These are phyloP conservation scores for Liposcelis brunnea DNA, from an alignment of 2,888 invertebrate species.

Conservation along the genomic window DNA sequence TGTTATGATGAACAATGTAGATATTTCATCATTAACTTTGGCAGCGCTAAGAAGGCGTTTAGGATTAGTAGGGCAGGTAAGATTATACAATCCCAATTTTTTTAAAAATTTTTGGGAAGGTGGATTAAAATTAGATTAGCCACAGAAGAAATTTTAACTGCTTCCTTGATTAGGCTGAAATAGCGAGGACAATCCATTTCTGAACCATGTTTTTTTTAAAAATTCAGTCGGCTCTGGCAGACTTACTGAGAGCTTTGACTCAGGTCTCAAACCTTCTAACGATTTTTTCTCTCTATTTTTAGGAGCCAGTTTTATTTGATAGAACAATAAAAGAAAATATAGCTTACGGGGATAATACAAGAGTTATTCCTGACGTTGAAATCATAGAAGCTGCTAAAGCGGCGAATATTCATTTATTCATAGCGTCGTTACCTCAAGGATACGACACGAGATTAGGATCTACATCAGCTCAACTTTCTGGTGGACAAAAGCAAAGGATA, in stretches of 20 bases:
- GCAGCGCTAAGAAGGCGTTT: slow-evolving; percentile 71
- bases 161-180: too few species aligned
- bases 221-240: too few species aligned
- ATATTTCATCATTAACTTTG: slow-evolving; percentile 52
- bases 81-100: too few species aligned
- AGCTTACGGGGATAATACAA: slow-evolving; percentile 57
- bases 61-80: slow-evolving; percentile 16
- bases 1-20: slow-evolving; percentile 55
- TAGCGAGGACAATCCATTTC: too few species aligned
- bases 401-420: slow-evolving; percentile 89
- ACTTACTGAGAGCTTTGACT: too few species aligned
- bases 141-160: too few species aligned
- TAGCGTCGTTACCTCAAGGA: slow-evolving; percentile 58
- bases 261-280: too few species aligned
- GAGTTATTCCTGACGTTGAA: slow-evolving; percentile 51
- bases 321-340: slow-evolving; percentile 86
- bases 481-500: slow-evolving; percentile 88
- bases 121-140: too few species aligned
- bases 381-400: slow-evolving; percentile 50
- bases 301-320: slow-evolving; percentile 88
- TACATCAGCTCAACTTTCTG: slow-evolving; percentile 77
- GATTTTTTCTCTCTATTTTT: slow-evolving; percentile 31
- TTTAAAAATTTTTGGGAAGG: too few species aligned
- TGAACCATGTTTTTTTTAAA: too few species aligned
- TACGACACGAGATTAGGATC: slow-evolving; percentile 81